Conservation (phyloP, 1,140 invertebrate species). For the Meloidogyne hapla region DNA sequence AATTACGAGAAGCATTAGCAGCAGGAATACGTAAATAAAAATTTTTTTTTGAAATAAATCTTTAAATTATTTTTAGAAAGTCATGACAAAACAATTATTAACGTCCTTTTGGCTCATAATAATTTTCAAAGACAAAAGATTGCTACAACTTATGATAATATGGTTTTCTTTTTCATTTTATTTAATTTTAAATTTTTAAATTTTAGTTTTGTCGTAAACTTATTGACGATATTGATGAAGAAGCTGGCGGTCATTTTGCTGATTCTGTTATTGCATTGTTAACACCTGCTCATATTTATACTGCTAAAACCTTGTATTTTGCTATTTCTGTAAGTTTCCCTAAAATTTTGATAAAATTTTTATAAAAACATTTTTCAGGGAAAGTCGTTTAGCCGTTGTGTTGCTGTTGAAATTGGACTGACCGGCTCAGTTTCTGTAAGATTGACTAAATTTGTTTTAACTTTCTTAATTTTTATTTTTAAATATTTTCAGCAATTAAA, state of each 20-base stretch:
- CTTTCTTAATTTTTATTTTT: background rate
- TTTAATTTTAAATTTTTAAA: background rate
- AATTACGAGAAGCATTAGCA: conserved; percentile 38
- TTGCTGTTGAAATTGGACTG: conserved; percentile 48
- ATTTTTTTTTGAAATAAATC: conserved; percentile 11
- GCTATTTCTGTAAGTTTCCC: conserved; percentile 40
- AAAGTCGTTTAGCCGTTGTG: conserved; percentile 30
- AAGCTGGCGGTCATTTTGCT: conserved; percentile 51
- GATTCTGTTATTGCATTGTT: conserved; percentile 44
- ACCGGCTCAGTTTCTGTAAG: conserved; percentile 42
- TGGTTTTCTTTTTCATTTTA: conserved; percentile 27
- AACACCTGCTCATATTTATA: conserved; percentile 50
- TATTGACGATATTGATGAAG: conserved; percentile 48
- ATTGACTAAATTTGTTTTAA: background rate
- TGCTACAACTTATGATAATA: conserved; percentile 47
- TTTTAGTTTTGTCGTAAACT: conserved; percentile 38
- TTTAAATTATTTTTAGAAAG: conserved; percentile 37
- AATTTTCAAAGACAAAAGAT: conserved; percentile 56
- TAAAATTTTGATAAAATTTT: background rate
- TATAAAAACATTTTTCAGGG: background rate
- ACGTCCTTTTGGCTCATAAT: conserved; percentile 45
- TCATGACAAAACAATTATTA: conserved; percentile 48
- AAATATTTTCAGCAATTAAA: conserved; percentile 47
- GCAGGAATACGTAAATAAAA: conserved; percentile 46
- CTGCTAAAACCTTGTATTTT: conserved; percentile 39